Percentiles rank a stretch among this genome's conserved stretches.
Evolutionary conservation across 2,888 invertebrate genomes (phyloP).

Genomic region (Tortricodes alternella): DNA sequence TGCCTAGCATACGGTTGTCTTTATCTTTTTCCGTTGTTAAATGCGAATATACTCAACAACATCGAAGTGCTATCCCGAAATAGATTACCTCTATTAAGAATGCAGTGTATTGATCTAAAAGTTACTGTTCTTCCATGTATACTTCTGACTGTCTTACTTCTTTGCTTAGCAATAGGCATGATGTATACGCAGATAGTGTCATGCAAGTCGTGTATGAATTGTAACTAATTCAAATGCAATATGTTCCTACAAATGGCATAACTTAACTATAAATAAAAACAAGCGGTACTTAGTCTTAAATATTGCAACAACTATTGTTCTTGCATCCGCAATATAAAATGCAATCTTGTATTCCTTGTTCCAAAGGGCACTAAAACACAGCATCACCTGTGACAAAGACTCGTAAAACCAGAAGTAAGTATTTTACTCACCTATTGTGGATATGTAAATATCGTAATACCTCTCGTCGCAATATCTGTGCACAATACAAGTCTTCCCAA

Average conservation of each 20-base stretch:
- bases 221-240: too few relatives aligned
- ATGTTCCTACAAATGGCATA: too few relatives aligned
- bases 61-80: background rate
- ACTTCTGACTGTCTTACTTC: background rate
- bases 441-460: slow-evolving; percentile 95
- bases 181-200: too few relatives aligned
- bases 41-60: background rate
- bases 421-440: slow-evolving; percentile 90
- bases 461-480: slow-evolving; percentile 95
- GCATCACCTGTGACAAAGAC: slow-evolving; percentile 67
- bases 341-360: slow-evolving; percentile 54
- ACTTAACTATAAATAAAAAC: background rate
- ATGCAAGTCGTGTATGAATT: too few relatives aligned
- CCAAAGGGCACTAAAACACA: slow-evolving; percentile 53
- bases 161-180: background rate
- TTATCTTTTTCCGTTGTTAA: too few relatives aligned
- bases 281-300: background rate
- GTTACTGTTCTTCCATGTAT: background rate
- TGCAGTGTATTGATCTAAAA: slow-evolving; percentile 18
- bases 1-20: too few relatives aligned
- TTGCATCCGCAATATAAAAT: slow-evolving; percentile 52
- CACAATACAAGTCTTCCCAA: slow-evolving; percentile 95
- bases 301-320: slow-evolving; percentile 48
- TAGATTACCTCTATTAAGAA: slow-evolving; percentile 15
- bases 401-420: slow-evolving; percentile 65